Conservation (phyloP, 2,888 invertebrate species). For the Auanema freiburgensis region DNA sequence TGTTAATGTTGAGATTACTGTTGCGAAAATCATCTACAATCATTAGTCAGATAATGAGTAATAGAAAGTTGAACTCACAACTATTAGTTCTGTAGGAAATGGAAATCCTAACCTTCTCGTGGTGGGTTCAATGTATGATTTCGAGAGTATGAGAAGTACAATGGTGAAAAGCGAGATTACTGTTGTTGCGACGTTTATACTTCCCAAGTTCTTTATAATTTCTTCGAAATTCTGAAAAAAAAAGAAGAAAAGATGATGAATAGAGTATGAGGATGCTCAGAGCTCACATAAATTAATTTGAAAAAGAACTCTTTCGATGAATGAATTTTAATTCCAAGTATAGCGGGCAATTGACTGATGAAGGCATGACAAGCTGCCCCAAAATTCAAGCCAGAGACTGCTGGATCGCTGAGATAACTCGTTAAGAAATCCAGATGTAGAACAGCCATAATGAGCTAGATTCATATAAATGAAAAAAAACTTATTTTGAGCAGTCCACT, state of each 20-base stretch:
- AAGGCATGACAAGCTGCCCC: constrained; percentile 68
- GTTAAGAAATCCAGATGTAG: constrained; percentile 68
- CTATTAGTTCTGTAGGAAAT: constrained; percentile 49
- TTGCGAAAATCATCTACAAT: constrained; percentile 64
- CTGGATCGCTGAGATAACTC: constrained; percentile 58
- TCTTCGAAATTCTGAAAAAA: constrained; percentile 15
- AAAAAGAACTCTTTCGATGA: constrained; percentile 6
- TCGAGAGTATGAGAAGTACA: constrained; percentile 19
- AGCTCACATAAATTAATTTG: constrained; percentile 30
- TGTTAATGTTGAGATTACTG: constrained; percentile 47
- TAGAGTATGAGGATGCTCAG: not conserved
- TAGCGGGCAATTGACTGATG: constrained; percentile 62
- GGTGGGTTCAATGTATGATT: constrained; percentile 27
- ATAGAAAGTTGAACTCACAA: constrained; percentile 25
- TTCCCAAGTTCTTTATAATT: constrained; percentile 3
- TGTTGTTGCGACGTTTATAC: constrained; percentile 28
- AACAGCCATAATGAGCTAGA: constrained; percentile 76
- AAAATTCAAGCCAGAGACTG: constrained; percentile 68
- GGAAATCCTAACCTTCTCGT: constrained; percentile 32
- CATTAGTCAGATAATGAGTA: not conserved
- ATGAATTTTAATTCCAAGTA: constrained; percentile 12
- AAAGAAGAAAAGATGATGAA: not conserved
- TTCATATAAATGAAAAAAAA: not conserved
- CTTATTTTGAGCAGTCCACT: not conserved
- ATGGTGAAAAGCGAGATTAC: constrained; percentile 24